These are phyloP conservation scores for Dasyprocta punctata DNA, from an alignment of 2,113 vertebrate species.

Conservation along the genomic window DNA sequence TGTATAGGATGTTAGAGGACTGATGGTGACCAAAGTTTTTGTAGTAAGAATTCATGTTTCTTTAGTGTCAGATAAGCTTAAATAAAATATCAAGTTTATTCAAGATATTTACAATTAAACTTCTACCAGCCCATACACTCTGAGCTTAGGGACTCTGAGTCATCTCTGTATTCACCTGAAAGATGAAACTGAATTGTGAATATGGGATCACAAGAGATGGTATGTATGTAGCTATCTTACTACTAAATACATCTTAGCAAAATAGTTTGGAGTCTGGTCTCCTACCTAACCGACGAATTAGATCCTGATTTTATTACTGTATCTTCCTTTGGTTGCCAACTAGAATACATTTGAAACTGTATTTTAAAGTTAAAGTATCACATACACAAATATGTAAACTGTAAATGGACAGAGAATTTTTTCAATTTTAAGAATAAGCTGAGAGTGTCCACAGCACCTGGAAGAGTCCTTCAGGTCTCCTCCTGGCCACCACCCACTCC, in stretches of 20 bases:
- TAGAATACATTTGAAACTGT: neutral
- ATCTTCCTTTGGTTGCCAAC: neutral
- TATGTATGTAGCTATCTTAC: neutral
- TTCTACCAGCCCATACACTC: neutral
- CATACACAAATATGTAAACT: neutral
- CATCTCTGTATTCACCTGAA: neutral
- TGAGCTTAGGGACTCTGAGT: neutral
- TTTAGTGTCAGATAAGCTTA: neutral
- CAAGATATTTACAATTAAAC: neutral
- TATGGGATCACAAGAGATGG: neutral
- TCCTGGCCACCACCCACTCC: neutral
- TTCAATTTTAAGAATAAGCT: neutral
- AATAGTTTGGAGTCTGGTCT: neutral
- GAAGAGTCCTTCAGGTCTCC: neutral
- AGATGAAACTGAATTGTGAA: neutral
- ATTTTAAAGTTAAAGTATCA: neutral
- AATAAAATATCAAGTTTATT: neutral
- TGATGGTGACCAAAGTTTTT: neutral
- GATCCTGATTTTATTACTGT: slow-evolving; percentile 11
- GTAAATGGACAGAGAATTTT: neutral
- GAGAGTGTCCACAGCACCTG: neutral
- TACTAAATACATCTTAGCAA: neutral
- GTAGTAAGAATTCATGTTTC: neutral
- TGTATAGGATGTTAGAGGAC: neutral
- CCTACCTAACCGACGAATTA: neutral